phyloP scores from a whole-genome alignment of 2,113 vertebrate species.

The Struthio camelus region DNA sequence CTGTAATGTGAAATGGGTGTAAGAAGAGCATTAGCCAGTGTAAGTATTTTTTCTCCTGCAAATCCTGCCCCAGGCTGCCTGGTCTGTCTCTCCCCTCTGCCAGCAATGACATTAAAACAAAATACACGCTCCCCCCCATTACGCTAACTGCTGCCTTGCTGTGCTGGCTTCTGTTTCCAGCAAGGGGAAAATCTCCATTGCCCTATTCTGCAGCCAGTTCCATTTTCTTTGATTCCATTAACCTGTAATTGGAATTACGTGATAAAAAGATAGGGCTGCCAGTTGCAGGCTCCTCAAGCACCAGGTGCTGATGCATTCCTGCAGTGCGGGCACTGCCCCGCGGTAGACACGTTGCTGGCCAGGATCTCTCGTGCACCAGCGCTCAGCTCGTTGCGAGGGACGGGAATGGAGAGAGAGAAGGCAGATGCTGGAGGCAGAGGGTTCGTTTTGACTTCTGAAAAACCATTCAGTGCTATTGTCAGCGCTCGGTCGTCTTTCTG shows the following conservation, averaged over 20 bases:
- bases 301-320: neutral
- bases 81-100: neutral
- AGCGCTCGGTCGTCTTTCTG: neutral
- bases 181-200: neutral
- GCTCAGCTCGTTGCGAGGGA: accelerated
- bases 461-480: neutral
- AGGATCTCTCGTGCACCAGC: neutral
- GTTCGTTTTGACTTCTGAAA: neutral
- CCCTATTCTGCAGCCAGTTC: neutral
- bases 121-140: neutral
- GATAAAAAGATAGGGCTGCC: neutral
- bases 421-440: neutral
- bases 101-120: neutral
- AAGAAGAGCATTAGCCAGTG: neutral
- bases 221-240: neutral
- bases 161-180: neutral
- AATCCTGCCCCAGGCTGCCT: neutral
- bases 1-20: neutral
- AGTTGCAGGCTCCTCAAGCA: neutral
- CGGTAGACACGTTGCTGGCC: accelerated
- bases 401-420: neutral
- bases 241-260: neutral
- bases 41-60: neutral
- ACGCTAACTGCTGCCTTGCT: neutral
- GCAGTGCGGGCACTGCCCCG: accelerated